Base-by-base conservation (phyloP, 1,140 invertebrate species). In the Nixonia krombeini region DNA sequence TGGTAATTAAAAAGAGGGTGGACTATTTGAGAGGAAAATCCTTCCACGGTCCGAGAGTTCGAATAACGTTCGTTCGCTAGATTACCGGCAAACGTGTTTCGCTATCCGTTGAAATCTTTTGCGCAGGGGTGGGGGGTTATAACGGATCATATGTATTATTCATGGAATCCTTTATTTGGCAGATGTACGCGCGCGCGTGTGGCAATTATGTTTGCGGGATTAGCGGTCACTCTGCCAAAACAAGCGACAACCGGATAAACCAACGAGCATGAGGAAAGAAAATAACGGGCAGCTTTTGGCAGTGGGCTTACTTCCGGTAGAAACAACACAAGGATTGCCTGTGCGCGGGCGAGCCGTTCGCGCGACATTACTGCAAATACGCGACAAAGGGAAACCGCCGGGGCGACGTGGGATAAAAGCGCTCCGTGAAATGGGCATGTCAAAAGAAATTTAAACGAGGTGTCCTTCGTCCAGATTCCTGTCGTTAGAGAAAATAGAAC, bases 171-270 rank as follows among this genome's bases (percentile, higher is more conserved):
- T 72, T 70, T 69, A 68, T 70, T 68, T 61, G 61, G 47, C 64
- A 63, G 55, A 67, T 59, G 56, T 59, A 53, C 42, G 63, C n/a
- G 44, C 41, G 46, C 29, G 31, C 53, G 46, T 25, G 31, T 49
- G 26, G 57, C 67, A 69, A 73, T 75, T 70, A 67, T 70, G 59
- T 64, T 58, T 25, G 23, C 41, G 38, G 61, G 63, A 75, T 75
- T 75, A 75, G 59, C 52, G 52, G 49, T 51, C 62, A 62, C 63
- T 64, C 56, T 70, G 52, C 42, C 65, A 70, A 71, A 73, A 70
- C 69, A 70, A 59, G 62, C 56, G 63, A 59, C 66, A 74, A 72
- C 57, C 63, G 70, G 61, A 70, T 76, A 73, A 76, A 72, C 50
- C 56, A 49, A 13, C 47, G 33, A 55, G 51, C 52, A 25, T 35